phyloP scores from a whole-genome alignment of 2,888 invertebrate genomes.

The Spilarctia lutea region DNA sequence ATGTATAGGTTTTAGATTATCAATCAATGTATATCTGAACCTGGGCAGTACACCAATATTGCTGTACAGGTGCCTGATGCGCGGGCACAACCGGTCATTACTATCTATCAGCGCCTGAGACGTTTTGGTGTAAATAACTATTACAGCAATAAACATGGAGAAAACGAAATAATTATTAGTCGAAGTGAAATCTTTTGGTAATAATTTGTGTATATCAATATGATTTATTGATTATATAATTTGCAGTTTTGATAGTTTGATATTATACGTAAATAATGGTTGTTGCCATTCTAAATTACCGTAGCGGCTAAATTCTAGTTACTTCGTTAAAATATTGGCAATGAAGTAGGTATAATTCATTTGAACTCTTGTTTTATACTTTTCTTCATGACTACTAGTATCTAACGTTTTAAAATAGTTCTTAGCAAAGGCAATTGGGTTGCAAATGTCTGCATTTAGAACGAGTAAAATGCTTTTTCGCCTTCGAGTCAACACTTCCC shows the following conservation, averaged over 20 bases:
- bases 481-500: neutral
- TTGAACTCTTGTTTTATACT: neutral
- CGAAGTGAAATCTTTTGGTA: slow-evolving; percentile 56
- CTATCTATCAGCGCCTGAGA: slow-evolving; percentile 52
- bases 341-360: neutral
- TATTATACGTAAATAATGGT: slow-evolving; percentile 38
- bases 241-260: slow-evolving; percentile 37
- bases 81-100: slow-evolving; percentile 56
- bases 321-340: neutral
- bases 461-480: neutral
- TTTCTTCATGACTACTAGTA: neutral
- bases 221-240: slow-evolving; percentile 53
- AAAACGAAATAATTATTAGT: slow-evolving; percentile 65
- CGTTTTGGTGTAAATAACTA: slow-evolving; percentile 55
- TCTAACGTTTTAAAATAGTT: neutral
- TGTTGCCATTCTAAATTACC: slow-evolving; percentile 29
- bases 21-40: slow-evolving; percentile 34
- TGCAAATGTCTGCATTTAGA: neutral
- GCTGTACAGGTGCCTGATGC: slow-evolving; percentile 51
- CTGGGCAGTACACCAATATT: slow-evolving; percentile 30
- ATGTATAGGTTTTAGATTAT: slow-evolving; percentile 18
- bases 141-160: slow-evolving; percentile 60
- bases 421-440: no score
- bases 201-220: slow-evolving; percentile 48
- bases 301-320: neutral